Conservation (phyloP, 37 sponge, comb jelly and placozoan genomes). For the Cliona cf. orientalis region DNA sequence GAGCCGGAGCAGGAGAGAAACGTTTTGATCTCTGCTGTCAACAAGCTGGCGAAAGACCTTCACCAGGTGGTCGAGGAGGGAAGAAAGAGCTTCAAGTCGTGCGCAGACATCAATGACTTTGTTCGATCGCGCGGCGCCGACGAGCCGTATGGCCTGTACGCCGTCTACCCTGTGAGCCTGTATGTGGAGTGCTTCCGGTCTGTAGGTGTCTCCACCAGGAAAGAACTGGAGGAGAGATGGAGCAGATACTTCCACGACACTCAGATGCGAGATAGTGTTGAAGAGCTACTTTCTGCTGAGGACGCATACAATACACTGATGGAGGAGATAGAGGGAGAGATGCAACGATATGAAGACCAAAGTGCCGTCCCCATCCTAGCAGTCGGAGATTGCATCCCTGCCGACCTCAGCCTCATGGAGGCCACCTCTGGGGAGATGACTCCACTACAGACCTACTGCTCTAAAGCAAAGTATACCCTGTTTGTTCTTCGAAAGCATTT, state of each 20-base stretch:
- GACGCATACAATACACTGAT: slow-evolving; percentile 12
- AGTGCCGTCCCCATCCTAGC: not conserved
- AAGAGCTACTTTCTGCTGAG: slow-evolving; percentile 31
- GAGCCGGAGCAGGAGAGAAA: too few relatives aligned
- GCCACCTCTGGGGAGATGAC: slow-evolving; percentile 1
- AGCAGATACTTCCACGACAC: slow-evolving; percentile 7
- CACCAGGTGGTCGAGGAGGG: slow-evolving; percentile 8
- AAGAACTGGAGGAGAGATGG: slow-evolving; percentile 13
- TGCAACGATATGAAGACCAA: slow-evolving; percentile 12
- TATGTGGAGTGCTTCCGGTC: slow-evolving; percentile 18
- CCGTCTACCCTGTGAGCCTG: slow-evolving; percentile 10
- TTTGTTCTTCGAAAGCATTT: slow-evolving; percentile 56
- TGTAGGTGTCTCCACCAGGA: slow-evolving; percentile 24
- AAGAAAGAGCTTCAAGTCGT: not conserved
- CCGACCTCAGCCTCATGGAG: slow-evolving; percentile 16
- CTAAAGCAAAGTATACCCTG: slow-evolving; percentile 21
- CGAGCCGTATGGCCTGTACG: not conserved
- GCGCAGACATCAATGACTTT: slow-evolving; percentile 20
- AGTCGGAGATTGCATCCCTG: not conserved
- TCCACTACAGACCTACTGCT: not conserved
- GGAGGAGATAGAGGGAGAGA: slow-evolving; percentile 1
- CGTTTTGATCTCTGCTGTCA: not conserved
- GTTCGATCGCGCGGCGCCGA: slow-evolving; percentile 2
- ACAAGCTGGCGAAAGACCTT: not conserved
- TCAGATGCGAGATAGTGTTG: slow-evolving; percentile 19